Evolutionary conservation across 2,797 vertebrate genomes (phyloP), one percentile per base, ranked within the genome.

Genomic region (Rhodeus uyekii): DNA sequence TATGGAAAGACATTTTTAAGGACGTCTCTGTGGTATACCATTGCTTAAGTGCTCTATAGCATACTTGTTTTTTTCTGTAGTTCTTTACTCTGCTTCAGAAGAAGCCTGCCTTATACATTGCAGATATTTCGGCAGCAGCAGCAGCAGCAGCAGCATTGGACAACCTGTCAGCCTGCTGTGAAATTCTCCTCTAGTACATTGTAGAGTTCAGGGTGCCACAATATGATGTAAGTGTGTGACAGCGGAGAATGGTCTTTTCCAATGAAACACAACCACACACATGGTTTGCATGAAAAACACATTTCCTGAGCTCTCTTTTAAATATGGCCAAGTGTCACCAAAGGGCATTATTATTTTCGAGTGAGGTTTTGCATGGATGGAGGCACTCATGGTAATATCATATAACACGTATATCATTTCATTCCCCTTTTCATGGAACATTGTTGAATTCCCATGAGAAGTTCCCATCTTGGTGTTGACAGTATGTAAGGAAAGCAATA

Each of bases 271-370:
- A 50, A 36, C 75, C 84, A 82, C 83, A 82, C 87, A 86, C 68
- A 85, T 80, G 83, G 83, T 69, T 84, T 69, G n/a, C 69, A 78
- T 85, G 61, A 85, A 75, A 74, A 65, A 73, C 72, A 82, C 53
- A 80, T 82, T 81, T 82, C 64, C 64, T 78, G 27, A 24, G 36
- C 48, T 34, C 22, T 55, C 32, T 77, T 73, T 73, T 22, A 61
- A 60, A 64, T 75, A 65, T 46, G 64, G 42, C 68, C 55, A 53
- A 2, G n/a, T 58, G 55, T 65, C 55, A 58, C 60, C 39, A 3
- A 78, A 22, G 38, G 24, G 78, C 48, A 39, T 46, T 34, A 68
- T 60, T 86, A 46, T 86, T 55, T 72, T 76, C 44, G n/a, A n/a
- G 8, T 24, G 50, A 10, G 63, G 50, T 79, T 27, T 55, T 69